Percentiles rank a stretch among this genome's conserved stretches.
Evolutionary conservation across 2,888 invertebrate species (phyloP).

Genomic region (Thyatira batis): DNA sequence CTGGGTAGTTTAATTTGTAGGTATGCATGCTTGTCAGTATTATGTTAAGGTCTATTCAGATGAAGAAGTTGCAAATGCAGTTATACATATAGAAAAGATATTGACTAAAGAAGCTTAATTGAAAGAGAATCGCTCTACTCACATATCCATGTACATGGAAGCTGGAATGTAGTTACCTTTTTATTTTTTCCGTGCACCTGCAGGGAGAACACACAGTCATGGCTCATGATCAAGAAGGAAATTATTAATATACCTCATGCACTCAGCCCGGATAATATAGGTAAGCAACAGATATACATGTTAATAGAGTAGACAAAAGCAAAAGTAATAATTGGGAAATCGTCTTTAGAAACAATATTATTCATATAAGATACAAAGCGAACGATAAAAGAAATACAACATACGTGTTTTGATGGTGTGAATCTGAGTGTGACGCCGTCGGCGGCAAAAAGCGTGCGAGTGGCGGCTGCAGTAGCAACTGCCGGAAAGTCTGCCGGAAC

Average conservation of each 20-base stretch:
- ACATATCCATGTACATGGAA: conserved; percentile 50
- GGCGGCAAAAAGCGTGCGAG: conserved; percentile 83
- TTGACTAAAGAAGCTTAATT: conserved; percentile 6
- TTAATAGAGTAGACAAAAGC: background rate
- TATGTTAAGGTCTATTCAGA: too few species aligned
- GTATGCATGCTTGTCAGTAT: too few species aligned
- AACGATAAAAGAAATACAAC: conserved; percentile 50
- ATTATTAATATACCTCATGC: conserved; percentile 8
- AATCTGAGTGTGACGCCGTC: conserved; percentile 83
- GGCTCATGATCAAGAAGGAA: conserved; percentile 34
- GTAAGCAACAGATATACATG: background rate
- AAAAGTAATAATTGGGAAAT: background rate
- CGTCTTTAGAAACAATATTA: background rate
- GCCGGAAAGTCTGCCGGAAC: conserved; percentile 91
- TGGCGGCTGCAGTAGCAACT: conserved; percentile 86
- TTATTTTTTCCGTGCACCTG: conserved; percentile 74
- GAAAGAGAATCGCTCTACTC: conserved; percentile 43
- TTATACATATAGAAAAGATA: too few species aligned
- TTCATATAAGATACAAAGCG: background rate
- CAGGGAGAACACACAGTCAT: conserved; percentile 50
- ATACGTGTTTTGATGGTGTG: conserved; percentile 85
- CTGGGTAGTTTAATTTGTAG: too few species aligned
- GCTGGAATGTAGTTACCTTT: conserved; percentile 66
- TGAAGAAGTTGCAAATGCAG: too few species aligned
- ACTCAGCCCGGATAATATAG: background rate